Base-by-base conservation (phyloP, 2,113 vertebrate genomes). In the Mesembrinibis cayennensis region DNA sequence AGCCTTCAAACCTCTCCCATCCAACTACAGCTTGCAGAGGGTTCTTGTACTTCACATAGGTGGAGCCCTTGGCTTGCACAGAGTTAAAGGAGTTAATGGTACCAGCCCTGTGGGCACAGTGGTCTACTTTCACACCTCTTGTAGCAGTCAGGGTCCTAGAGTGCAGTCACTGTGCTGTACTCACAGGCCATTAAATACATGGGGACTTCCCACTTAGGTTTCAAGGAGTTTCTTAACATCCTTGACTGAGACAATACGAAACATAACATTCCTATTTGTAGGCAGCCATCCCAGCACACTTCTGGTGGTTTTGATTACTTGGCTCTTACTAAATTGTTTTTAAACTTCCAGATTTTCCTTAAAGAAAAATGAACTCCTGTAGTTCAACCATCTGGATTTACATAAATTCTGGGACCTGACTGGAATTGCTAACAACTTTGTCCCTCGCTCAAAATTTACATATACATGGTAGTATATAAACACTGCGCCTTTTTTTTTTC, bases 331-430 rank as follows among this genome's bases (percentile, higher is more conserved):
- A 92, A 94, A 92, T 78, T 82, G 91, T 93, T 79, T 94, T 90
- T 78, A 92, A 95, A 63, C 67, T 93, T 95, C 79, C 90, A 94
- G 87, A 94, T 91, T 93, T 95, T 86, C 90, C 87, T 94, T 72
- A 82, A 85, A 95, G 80, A 58, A 72, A 85, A 87, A 61, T 12
- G 42, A 86, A 34, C 32, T 90, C 53, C 15, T 82, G 88, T 80
- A 29, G 13, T 81, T 89, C 56, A 84, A 69, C 95, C 92, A 95
- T 97, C 62, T 90, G 77, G 87, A 93, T 87, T 90, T 76, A 71
- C 63, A 69, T 73, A 72, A 93, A 79, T 92, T 49, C 77, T 83
- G 42, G 72, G 40, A 58, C 38, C 74, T 86, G 91, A 70, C 7
- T 5, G 38, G 70, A 95, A 82, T 78, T 71, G 36, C 65, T 84